Conservation (phyloP, 2,888 invertebrate genomes). For the Rapana venosa region DNA sequence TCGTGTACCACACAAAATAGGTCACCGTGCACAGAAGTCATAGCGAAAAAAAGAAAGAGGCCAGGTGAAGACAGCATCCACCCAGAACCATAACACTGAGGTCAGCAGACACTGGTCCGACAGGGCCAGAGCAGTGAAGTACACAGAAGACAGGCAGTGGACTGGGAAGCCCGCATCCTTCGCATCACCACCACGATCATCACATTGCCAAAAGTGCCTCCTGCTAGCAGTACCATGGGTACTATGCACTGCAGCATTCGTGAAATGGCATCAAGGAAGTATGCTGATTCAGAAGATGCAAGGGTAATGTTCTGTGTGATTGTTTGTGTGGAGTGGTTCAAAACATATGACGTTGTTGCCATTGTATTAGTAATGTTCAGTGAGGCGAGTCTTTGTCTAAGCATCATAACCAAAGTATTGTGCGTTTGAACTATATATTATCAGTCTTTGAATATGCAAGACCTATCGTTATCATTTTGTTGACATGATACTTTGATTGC, state of each 20-base stretch:
- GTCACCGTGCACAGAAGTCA: background rate
- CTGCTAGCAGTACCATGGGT: background rate
- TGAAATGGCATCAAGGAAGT: background rate
- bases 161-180: background rate
- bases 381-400: no score
- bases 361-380: background rate
- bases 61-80: background rate
- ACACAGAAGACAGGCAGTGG: slow-evolving; percentile 1
- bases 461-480: no score
- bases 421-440: no score
- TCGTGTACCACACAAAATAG: background rate
- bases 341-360: background rate
- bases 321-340: background rate
- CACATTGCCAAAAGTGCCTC: background rate
- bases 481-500: no score
- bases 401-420: no score
- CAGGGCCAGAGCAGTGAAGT: slow-evolving; percentile 17
- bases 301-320: background rate
- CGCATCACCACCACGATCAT: slow-evolving; percentile 15
- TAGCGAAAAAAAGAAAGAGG: background rate
- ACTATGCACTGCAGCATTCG: background rate
- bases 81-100: slow-evolving; percentile 2
- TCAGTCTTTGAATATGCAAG: no score
- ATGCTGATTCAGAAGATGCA: background rate
- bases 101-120: slow-evolving; percentile 17